Percentiles rank a stretch among this genome's conserved stretches.
These are phyloP conservation scores for Harpalus rufipes DNA, from an alignment of 2,888 invertebrate genomes.

Conservation along the genomic window DNA sequence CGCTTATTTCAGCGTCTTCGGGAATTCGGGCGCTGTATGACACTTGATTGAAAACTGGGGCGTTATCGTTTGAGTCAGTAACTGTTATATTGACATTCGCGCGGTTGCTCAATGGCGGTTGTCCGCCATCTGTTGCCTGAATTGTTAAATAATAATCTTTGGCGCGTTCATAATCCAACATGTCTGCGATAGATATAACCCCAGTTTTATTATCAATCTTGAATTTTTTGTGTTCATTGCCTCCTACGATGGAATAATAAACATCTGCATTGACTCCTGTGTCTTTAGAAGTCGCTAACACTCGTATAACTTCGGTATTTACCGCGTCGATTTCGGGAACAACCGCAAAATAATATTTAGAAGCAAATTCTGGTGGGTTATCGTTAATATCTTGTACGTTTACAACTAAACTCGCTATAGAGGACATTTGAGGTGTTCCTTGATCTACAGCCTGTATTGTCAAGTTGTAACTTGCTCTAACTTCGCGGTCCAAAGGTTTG, in stretches of 20 bases:
- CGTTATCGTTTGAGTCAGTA: constrained; percentile 92
- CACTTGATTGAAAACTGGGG: constrained; percentile 88
- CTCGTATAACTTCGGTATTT: constrained; percentile 89
- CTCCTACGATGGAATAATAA: constrained; percentile 90
- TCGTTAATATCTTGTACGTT: constrained; percentile 96
- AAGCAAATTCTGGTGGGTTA: constrained; percentile 96
- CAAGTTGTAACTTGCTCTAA: constrained; percentile 89
- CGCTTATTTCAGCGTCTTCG: constrained; percentile 88
- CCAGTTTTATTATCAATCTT: constrained; percentile 86
- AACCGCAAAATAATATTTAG: constrained; percentile 87
- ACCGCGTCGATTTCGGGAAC: constrained; percentile 89
- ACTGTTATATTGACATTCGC: constrained; percentile 92
- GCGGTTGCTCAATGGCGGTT: constrained; percentile 92
- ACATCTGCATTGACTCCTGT: constrained; percentile 96
- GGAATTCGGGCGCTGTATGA: constrained; percentile 87
- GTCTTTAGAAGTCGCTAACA: constrained; percentile 95
- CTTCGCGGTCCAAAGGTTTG: constrained; percentile 92
- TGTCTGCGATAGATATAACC: constrained; percentile 86
- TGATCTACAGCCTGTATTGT: constrained; percentile 91
- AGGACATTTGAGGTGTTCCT: constrained; percentile 86
- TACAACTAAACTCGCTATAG: constrained; percentile 85
- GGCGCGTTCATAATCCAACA: constrained; percentile 92
- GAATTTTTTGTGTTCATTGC: constrained; percentile 93
- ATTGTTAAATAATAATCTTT: constrained; percentile 92
- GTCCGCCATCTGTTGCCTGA: constrained; percentile 93